phyloP scores from a whole-genome alignment of 1,140 invertebrate species.

The Aricia agestis region DNA sequence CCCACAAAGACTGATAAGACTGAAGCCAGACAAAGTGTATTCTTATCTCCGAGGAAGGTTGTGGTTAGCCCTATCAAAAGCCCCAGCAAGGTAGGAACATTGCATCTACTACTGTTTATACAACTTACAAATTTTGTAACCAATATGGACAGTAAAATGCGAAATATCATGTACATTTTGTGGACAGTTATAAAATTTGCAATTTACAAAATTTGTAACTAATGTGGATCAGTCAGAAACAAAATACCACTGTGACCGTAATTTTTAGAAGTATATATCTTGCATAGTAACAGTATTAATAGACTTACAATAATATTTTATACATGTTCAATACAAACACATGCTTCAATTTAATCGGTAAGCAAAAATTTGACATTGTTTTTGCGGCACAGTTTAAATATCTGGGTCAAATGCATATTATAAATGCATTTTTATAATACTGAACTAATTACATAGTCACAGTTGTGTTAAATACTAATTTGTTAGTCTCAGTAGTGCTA shows the following conservation, averaged over 20 bases:
- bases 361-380: constrained; percentile 6
- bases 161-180: too few relatives aligned
- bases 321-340: too few relatives aligned
- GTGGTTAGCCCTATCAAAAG: constrained; percentile 79
- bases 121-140: too few relatives aligned
- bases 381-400: not conserved
- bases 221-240: too few relatives aligned
- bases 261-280: too few relatives aligned
- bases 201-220: too few relatives aligned
- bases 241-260: too few relatives aligned
- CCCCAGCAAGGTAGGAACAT: constrained; percentile 65
- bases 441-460: constrained; percentile 1
- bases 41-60: constrained; percentile 76
- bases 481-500: too few relatives aligned
- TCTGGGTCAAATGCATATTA: constrained; percentile 2
- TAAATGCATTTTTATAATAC: not conserved
- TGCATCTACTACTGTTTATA: too few relatives aligned
- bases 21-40: constrained; percentile 32
- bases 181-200: too few relatives aligned
- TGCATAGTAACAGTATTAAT: not conserved
- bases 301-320: too few relatives aligned
- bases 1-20: constrained; percentile 38
- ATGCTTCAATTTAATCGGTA: not conserved
- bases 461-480: not conserved
- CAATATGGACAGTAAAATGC: too few relatives aligned